Evolutionary conservation across 2,113 vertebrate genomes (phyloP), one percentile per base, ranked within the genome.

Genomic region (Nothobranchius kuhntae): DNA sequence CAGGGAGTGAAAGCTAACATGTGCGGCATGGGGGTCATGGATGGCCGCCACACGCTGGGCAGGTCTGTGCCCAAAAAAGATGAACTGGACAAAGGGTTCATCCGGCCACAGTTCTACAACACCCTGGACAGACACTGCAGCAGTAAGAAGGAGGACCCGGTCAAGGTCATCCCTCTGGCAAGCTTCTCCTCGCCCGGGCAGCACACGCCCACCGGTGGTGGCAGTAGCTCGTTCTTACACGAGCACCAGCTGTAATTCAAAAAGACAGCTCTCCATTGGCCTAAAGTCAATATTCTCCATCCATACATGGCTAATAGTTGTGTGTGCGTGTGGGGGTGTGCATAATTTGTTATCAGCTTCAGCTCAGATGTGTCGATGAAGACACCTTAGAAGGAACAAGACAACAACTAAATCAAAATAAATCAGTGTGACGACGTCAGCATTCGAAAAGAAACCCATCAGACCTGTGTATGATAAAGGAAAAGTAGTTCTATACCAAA

Each of bases 131-230:
- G 95, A 96, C 93, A 94, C 83, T 94, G 93, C 69, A 68, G 94
- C 53, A 68, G 87, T 79, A 89, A 91, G 75, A 94, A 92, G 77
- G 95, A 96, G 75, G 94, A 97, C 42, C 89, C 95, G 0, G 89
- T 95, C 83, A 97, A 98, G 92, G 93, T 96, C 72, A 98, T 98
- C 74, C 93, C 95, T 11, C 91, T 98, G 90, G 95, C 95, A 47
- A 97, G 93, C 82, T 97, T 98, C 66, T 91, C 93, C 6, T 85
- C 92, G 21, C 85, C 89, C 0, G 71, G 87, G 72, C 93, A 94
- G 72, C 91, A 93, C 83, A 82, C 87, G 0, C 81, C 92, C 0
- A 77, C 84, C 12, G 81, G 91, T 2, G 91, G 84, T 12, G 73
- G 76, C 15, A 87, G 84, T 66, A 17, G 89, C 14, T 69, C 93